These are phyloP conservation scores for Chloroclystis v-ata DNA, from an alignment of 2,888 invertebrate species.

Conservation along the genomic window DNA sequence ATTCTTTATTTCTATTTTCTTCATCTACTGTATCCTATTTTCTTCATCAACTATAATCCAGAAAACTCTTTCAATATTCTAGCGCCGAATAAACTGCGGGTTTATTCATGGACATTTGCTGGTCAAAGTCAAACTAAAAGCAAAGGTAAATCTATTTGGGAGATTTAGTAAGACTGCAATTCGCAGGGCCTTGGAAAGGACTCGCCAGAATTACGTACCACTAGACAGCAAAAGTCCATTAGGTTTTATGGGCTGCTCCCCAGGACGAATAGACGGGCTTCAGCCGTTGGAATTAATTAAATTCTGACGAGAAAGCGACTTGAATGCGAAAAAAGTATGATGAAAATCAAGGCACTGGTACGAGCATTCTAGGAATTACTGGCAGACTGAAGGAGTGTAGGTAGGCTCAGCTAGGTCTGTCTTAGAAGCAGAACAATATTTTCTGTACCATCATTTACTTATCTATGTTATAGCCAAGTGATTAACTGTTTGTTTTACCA, in stretches of 20 bases:
- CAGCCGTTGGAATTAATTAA: conserved; percentile 71
- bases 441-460: too few species aligned
- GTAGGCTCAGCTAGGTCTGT: too few species aligned
- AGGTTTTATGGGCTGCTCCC: conserved; percentile 69
- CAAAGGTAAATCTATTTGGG: conserved; percentile 40
- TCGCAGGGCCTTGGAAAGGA: conserved; percentile 50
- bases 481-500: too few species aligned
- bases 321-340: conserved; percentile 43
- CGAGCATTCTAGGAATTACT: background rate
- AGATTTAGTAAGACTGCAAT: conserved; percentile 52
- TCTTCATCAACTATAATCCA: too few species aligned
- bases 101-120: background rate
- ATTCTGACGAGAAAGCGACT: conserved; percentile 58
- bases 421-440: too few species aligned
- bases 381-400: background rate
- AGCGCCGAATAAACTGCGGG: too few species aligned
- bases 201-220: conserved; percentile 60
- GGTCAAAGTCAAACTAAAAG: conserved; percentile 10
- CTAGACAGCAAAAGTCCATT: conserved; percentile 75
- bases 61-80: too few species aligned
- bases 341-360: conserved; percentile 36
- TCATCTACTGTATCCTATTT: too few species aligned
- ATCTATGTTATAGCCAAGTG: too few species aligned
- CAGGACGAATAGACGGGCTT: conserved; percentile 62
- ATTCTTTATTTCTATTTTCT: too few species aligned